Base-by-base conservation (phyloP, 2,797 vertebrate species). In the Fringilla coelebs region DNA sequence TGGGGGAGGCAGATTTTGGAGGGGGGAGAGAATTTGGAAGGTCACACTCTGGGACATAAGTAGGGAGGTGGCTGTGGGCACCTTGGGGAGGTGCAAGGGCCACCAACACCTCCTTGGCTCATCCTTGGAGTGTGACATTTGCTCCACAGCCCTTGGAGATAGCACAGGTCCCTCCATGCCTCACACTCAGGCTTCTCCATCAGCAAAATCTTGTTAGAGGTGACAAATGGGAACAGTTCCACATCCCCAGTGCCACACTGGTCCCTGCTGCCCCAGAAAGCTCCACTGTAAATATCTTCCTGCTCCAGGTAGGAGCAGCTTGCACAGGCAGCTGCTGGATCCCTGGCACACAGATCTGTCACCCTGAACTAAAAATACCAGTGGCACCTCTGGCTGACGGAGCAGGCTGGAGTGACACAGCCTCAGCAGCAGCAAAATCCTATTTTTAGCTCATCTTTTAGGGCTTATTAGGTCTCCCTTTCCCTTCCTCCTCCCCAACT, bases 221-320 rank as follows among this genome's bases (percentile, higher is more conserved):
- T n/a, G 52, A 60, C 3, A 38, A 62, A 71, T 0, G 1, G n/a
- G 20, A 14, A 31, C 0, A 1, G 41, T 40, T 83, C 15, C 51
- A 66, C 20, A 6, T 65, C 78, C 74, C 41, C 22, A 52, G 21
- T 4, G 17, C 74, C 46, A 26, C 36, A 1, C 0, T 0, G 28
- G 32, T 63, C n/a, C 49, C 71, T 3, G 10, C 13, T 4, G 34
- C 26, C 51, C 15, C 9, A 24, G 36, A 26, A 31, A 92, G 38
- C 80, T 72, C 14, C 3, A 1, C 43, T 17, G 72, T 3, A 7
- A 66, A 55, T 6, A 10, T 10, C 20, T 10, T 18, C 71, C 81
- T 62, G 85, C 62, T 45, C 14, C 41, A 43, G 63, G 46, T 1
- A 21, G 79, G 79, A 76, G 78, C 11, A 2, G 43, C 22, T 21